Base-by-base conservation (phyloP, 2,113 vertebrate genomes). In the Chauna torquata region DNA sequence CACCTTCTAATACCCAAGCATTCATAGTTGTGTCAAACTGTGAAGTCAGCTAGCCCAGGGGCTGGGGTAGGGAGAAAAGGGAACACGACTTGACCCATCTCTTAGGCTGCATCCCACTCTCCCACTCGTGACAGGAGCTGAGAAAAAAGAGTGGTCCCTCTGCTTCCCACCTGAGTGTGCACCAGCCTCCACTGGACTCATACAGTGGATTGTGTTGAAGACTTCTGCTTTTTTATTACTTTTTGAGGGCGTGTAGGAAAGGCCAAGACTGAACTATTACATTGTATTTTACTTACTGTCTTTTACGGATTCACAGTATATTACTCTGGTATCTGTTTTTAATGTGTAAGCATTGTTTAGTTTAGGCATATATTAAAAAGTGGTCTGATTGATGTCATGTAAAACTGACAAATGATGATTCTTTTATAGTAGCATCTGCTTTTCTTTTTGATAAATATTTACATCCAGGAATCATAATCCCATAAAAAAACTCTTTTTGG, bases 141-240 rank as follows among this genome's bases (percentile, higher is more conserved):
- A 30, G 24, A 16, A 79, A 61, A 28, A 27, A 54, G 16, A 42
- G 4, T 2, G 17, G 9, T 20, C 38, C 32, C 20, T 24, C 16
- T n/a, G 3, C 42, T 68, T 68, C 47, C 42, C 65, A 9, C 34
- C 59, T 42, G 44, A 10, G 30, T 36, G 55, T 22, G 54, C 34
- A 36, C 18, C 44, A 69, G n/a, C 12, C 25, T 8, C 27, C 30
- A 1, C 20, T 6, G 0, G 25, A 2, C 8, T 40, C 36, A 2
- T 11, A 8, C 3, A 4, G 1, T 18, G n/a, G 40, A 71, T 6
- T 12, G 2, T 38, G 6, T n/a, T 3, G 3, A 0, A 52, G 76
- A 40, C 40, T 59, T 34, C 76, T 88, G 50, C 6, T 13, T 28
- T 27, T 76, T 54, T 54, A 10, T 6, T 83, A 11, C 27, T 78